A percentile compares a stretch with the other conserved stretches of the same genome.
phyloP scores from a whole-genome alignment of 2,797 vertebrate species.

The Rhodeus uyekii region DNA sequence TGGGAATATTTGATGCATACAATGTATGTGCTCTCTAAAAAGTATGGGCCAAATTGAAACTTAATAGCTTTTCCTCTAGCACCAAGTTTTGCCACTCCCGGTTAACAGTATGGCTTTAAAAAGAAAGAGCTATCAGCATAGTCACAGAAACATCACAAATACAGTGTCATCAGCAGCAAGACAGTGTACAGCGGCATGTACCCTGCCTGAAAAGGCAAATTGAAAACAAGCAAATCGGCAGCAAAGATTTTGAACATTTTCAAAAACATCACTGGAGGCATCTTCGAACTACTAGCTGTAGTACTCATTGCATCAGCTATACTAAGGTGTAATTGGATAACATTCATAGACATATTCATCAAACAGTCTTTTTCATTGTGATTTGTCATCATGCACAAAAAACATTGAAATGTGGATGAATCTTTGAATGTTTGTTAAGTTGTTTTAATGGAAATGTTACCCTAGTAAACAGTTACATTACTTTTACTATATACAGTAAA shows the following conservation, averaged over 20 bases:
- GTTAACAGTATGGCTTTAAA: constrained; percentile 50
- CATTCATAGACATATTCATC: constrained; percentile 45
- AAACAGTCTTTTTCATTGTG: constrained; percentile 28
- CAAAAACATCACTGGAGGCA: constrained; percentile 19
- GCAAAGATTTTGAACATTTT: constrained; percentile 61
- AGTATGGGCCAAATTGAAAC: not conserved
- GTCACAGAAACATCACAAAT: constrained; percentile 45
- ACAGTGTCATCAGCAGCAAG: constrained; percentile 50
- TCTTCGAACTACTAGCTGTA: constrained; percentile 16
- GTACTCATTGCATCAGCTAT: constrained; percentile 42
- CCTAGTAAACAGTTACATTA: constrained; percentile 13
- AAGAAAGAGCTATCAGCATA: constrained; percentile 23
- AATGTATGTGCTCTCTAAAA: constrained; percentile 15
- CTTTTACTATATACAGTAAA: constrained; percentile 39
- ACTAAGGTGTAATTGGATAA: constrained; percentile 30
- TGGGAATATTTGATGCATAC: constrained; percentile 7
- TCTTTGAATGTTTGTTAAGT: constrained; percentile 19
- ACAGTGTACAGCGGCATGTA: constrained; percentile 37
- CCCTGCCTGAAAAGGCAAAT: constrained; percentile 43
- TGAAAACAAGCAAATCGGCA: constrained; percentile 68
- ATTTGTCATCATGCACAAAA: constrained; percentile 43
- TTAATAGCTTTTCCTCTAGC: constrained; percentile 25
- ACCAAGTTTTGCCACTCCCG: constrained; percentile 50
- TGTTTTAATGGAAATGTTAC: constrained; percentile 8
- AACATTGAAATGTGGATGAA: constrained; percentile 16